Evolutionary conservation across 53 echinoderm and acorn worm genomes (phyloP).

Genomic region (Apostichopus leukothele): DNA sequence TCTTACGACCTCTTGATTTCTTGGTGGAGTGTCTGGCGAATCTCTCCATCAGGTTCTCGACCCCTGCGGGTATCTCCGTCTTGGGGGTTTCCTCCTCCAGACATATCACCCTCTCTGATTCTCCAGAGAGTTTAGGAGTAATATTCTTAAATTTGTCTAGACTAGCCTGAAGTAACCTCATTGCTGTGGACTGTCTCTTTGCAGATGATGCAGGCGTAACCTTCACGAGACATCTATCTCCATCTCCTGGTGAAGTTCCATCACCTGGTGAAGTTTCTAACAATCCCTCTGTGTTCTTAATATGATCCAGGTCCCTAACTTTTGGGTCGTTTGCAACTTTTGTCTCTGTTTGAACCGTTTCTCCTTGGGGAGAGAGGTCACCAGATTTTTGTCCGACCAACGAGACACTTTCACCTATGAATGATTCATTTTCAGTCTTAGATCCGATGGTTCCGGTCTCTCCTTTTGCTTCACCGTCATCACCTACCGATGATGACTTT

Average conservation of each 20-base stretch:
- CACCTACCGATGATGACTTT: neutral
- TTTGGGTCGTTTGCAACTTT: no score
- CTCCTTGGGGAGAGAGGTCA: no score
- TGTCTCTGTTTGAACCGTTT: no score
- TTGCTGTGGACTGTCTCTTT: conserved; percentile 40
- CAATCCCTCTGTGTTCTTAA: no score
- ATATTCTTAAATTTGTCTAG: conserved; percentile 67
- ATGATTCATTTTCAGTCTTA: neutral
- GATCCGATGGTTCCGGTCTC: neutral
- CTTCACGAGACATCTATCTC: neutral
- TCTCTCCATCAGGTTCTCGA: conserved; percentile 73
- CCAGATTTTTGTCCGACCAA: neutral
- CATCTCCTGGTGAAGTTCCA: neutral
- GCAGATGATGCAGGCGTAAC: neutral
- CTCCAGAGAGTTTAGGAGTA: conserved; percentile 79
- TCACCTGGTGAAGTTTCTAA: neutral
- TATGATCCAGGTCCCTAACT: no score
- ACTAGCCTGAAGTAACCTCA: conserved; percentile 72
- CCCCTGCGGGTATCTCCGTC: conserved; percentile 49
- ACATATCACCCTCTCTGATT: conserved; percentile 56
- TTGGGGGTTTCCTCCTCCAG: conserved; percentile 64
- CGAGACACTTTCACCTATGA: neutral
- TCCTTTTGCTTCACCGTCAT: neutral
- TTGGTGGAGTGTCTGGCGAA: conserved; percentile 69
- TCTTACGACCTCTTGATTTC: conserved; percentile 43